These are phyloP conservation scores for Nysson spinosus DNA, from an alignment of 2,888 invertebrate species.

Conservation along the genomic window DNA sequence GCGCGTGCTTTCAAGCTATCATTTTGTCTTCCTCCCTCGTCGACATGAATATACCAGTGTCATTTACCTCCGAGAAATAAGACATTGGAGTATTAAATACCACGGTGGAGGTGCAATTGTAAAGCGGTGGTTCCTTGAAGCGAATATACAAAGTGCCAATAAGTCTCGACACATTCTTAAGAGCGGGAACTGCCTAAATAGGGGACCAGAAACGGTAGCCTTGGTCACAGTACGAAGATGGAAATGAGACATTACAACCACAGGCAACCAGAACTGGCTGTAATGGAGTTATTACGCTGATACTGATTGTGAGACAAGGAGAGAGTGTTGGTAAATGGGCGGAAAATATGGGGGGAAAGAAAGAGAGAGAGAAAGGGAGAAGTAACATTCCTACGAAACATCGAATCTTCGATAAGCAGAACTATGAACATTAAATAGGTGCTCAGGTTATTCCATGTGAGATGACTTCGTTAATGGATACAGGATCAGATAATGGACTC, in stretches of 20 bases:
- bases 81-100: background rate
- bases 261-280: slow-evolving; percentile 7
- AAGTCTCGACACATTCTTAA: slow-evolving; percentile 36
- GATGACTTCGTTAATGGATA: slow-evolving; percentile 48
- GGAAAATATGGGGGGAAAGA: background rate
- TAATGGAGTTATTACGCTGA: slow-evolving; percentile 49
- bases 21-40: background rate
- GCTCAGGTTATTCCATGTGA: slow-evolving; percentile 29
- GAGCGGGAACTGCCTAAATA: background rate
- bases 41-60: background rate
- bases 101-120: background rate
- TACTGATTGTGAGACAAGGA: slow-evolving; percentile 21
- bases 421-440: slow-evolving; percentile 34
- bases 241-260: slow-evolving; percentile 43
- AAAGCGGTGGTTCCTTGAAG: slow-evolving; percentile 18
- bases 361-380: background rate
- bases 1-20: background rate
- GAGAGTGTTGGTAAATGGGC: background rate
- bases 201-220: slow-evolving; percentile 20
- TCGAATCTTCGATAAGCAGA: slow-evolving; percentile 33
- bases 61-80: background rate
- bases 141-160: slow-evolving; percentile 29
- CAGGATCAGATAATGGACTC: slow-evolving; percentile 29
- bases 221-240: slow-evolving; percentile 22
- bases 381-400: slow-evolving; percentile 36